Percentiles rank a stretch among this genome's conserved stretches.
Evolutionary conservation across 37 sponge, comb jelly and placozoan species (phyloP).

Genomic region (Diacarnus erythraeanus): DNA sequence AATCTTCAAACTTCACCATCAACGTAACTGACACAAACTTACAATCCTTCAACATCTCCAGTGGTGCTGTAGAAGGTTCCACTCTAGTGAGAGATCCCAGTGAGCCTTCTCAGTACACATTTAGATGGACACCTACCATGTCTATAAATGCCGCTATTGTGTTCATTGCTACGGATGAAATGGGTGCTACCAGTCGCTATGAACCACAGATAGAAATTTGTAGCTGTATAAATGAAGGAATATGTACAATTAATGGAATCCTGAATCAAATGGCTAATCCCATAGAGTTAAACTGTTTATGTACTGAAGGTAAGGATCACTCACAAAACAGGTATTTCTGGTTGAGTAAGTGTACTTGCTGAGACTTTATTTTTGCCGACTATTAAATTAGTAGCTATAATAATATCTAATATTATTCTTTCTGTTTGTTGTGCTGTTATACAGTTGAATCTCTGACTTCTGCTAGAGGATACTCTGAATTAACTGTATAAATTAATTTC

Average conservation of each 20-base stretch:
- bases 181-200: conserved; percentile 10
- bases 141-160: not conserved
- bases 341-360: too few species aligned
- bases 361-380: too few species aligned
- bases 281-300: conserved; percentile 39
- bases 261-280: conserved; percentile 1
- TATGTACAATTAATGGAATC: conserved; percentile 53
- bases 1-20: conserved; percentile 25
- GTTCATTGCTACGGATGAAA: conserved; percentile 41
- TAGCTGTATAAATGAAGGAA: conserved; percentile 55
- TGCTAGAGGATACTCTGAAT: too few species aligned
- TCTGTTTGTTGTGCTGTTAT: too few species aligned
- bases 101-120: conserved; percentile 1
- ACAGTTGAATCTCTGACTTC: too few species aligned
- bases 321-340: too few species aligned
- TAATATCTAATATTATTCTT: too few species aligned
- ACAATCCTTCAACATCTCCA: conserved; percentile 7
- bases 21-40: conserved; percentile 22
- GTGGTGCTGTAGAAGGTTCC: not conserved
- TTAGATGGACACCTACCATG: conserved; percentile 16
- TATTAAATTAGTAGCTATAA: too few species aligned
- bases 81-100: not conserved
- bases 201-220: conserved; percentile 46
- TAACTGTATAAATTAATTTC: too few species aligned
- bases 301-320: conserved; percentile 49